Conservation (phyloP, 2,888 invertebrate species). For the Pelosia muscerda region DNA sequence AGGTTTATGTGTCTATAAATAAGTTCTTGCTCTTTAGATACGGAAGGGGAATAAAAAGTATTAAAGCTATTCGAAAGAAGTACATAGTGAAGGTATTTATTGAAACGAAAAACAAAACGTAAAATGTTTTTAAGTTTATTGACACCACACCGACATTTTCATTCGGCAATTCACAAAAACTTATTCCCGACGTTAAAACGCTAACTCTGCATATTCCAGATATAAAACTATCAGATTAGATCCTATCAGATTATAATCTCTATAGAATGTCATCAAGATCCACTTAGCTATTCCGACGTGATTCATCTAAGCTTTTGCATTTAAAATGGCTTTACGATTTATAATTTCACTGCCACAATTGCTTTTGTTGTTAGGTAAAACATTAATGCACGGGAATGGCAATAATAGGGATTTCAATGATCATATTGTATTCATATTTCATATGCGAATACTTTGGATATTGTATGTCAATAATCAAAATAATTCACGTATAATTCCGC, state of each 20-base stretch:
- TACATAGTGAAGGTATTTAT: background rate
- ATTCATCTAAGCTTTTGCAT: background rate
- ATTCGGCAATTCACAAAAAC: background rate
- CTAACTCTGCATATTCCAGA: too few relatives aligned
- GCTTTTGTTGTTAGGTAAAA: conserved; percentile 5
- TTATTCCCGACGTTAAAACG: background rate
- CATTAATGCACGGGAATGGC: conserved; percentile 20
- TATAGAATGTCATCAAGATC: background rate
- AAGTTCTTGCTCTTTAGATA: conserved; percentile 15
- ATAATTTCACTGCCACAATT: background rate
- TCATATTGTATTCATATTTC: conserved; percentile 58
- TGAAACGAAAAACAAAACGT: background rate
- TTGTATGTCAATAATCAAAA: conserved; percentile 65
- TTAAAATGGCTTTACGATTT: background rate
- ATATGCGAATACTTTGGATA: conserved; percentile 62
- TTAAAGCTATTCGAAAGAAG: background rate
- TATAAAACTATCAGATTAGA: background rate
- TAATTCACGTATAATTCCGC: conserved; percentile 70
- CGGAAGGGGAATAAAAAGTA: background rate
- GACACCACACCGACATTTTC: background rate
- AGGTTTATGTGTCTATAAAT: conserved; percentile 30
- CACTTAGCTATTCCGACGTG: background rate
- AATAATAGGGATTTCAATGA: conserved; percentile 46
- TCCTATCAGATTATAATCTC: background rate
- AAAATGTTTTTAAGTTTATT: background rate